Evolutionary conservation across 2,888 invertebrate species (phyloP).

Genomic region (Anagyrus pseudococci): DNA sequence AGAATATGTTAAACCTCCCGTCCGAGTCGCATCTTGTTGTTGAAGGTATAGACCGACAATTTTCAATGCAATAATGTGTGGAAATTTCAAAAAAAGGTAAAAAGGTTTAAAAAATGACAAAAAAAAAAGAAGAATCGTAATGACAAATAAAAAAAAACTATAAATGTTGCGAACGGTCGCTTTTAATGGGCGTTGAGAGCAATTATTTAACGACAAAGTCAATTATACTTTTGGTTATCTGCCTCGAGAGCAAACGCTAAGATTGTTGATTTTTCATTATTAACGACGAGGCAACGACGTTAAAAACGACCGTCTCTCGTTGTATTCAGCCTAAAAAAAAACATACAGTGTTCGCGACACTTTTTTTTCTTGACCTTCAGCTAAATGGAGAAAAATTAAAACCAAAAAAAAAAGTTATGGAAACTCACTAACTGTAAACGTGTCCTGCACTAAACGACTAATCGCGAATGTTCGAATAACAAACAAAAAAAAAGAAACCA

Average conservation of each 20-base stretch:
- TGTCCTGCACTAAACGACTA: constrained; percentile 11
- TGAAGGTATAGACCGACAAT: constrained; percentile 23
- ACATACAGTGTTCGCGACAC: no score
- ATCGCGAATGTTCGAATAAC: constrained; percentile 5
- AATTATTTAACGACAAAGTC: constrained; percentile 13
- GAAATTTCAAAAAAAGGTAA: constrained; percentile 12
- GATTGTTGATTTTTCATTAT: not conserved
- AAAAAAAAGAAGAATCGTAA: not conserved
- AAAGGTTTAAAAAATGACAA: not conserved
- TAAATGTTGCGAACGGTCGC: constrained; percentile 6
- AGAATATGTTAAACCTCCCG: constrained; percentile 36
- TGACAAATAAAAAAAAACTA: constrained; percentile 3
- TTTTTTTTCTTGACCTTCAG: not conserved
- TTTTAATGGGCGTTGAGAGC: constrained; percentile 9
- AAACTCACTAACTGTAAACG: not conserved
- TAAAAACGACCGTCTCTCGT: no score
- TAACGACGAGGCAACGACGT: no score
- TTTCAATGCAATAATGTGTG: constrained; percentile 17
- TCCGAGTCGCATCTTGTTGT: constrained; percentile 36
- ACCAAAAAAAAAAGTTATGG: not conserved
- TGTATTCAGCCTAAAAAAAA: no score
- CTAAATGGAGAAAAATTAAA: not conserved
- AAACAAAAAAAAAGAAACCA: no score
- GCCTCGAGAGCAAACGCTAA: not conserved
- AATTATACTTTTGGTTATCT: constrained; percentile 5